A percentile compares a stretch with the other conserved stretches of the same genome.
Evolutionary conservation across 1,140 invertebrate genomes (phyloP).

Genomic region (Caenorhabditis remanei): DNA sequence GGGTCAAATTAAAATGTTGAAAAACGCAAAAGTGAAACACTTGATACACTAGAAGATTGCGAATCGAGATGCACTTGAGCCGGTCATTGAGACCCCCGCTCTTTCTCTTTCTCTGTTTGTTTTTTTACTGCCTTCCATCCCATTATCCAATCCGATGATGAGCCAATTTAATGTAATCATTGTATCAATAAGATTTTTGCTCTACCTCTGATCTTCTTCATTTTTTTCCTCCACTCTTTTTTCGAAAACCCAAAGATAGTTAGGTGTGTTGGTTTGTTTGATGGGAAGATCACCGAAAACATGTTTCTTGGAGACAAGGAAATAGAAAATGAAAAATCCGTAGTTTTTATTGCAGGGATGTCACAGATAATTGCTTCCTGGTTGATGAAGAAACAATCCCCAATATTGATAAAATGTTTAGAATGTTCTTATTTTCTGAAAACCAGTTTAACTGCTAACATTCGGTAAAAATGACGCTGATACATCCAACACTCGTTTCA

Average conservation of each 20-base stretch:
- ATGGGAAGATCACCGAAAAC: not conserved
- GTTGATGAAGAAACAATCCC: not conserved
- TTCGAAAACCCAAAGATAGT: not conserved
- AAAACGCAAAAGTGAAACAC: conserved; percentile 26
- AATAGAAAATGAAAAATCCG: not conserved
- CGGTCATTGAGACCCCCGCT: conserved; percentile 39
- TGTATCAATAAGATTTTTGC: conserved; percentile 52
- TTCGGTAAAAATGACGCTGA: too few relatives aligned
- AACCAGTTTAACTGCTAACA: too few relatives aligned
- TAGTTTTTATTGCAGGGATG: not conserved
- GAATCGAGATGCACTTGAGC: conserved; percentile 52
- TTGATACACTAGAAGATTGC: conserved; percentile 51
- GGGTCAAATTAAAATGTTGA: conserved; percentile 48
- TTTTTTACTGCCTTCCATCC: conserved; percentile 46
- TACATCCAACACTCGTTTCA: not conserved
- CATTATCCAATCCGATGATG: conserved; percentile 19
- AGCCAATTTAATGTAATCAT: conserved; percentile 41
- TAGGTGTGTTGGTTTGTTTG: not conserved
- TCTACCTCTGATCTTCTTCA: not conserved
- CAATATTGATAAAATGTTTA: not conserved
- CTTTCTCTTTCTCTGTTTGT: conserved; percentile 28
- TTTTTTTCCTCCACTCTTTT: not conserved
- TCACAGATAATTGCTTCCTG: not conserved
- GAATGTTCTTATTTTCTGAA: not conserved
- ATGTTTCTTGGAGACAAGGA: conserved; percentile 5